Conservation (phyloP, 1,140 invertebrate species). For the Sinella curviseta region DNA sequence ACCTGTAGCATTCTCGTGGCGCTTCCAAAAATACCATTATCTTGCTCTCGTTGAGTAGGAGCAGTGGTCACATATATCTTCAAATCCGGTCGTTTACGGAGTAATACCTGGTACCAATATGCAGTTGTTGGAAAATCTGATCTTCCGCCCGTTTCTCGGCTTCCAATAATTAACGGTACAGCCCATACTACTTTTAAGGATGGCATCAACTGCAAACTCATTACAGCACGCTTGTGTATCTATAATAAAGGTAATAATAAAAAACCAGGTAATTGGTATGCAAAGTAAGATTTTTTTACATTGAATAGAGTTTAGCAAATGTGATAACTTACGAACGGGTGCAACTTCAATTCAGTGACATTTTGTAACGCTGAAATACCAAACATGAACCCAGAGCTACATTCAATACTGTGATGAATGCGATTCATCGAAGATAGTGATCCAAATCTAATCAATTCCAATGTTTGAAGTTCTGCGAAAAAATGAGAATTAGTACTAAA, state of each 20-base stretch:
- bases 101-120: not conserved
- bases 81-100: not conserved
- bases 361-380: not conserved
- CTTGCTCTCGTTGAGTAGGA: not conserved
- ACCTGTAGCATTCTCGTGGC: not conserved
- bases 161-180: not conserved
- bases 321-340: not conserved
- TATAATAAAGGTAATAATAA: not conserved
- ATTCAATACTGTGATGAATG: constrained; percentile 3
- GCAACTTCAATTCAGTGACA: not conserved
- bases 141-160: not conserved
- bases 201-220: not conserved
- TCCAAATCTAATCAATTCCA: constrained; percentile 9
- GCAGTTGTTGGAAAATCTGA: not conserved
- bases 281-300: not conserved
- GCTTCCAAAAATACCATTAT: not conserved
- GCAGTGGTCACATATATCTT: constrained; percentile 4
- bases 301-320: not conserved
- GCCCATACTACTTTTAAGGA: not conserved
- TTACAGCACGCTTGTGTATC: not conserved
- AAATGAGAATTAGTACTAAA: too few species aligned
- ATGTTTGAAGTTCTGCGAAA: not conserved
- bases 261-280: too few species aligned
- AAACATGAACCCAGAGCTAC: constrained; percentile 2
- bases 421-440: not conserved